Evolutionary conservation across 2,113 vertebrate genomes (phyloP).

Genomic region (Lagopus leucura): DNA sequence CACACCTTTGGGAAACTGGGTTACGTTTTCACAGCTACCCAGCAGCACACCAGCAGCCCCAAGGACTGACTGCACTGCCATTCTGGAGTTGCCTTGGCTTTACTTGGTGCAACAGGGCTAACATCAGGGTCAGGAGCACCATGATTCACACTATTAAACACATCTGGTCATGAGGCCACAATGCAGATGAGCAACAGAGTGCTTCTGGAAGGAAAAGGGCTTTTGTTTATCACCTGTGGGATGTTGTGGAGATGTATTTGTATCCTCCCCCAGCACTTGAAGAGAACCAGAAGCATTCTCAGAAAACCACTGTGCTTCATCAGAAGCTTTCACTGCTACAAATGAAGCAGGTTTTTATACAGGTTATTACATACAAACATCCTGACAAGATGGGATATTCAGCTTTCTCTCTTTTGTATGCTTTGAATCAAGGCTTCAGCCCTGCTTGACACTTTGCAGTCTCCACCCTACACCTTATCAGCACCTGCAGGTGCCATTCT

Average conservation of each 20-base stretch:
- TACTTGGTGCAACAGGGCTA: background rate
- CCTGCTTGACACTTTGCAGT: background rate
- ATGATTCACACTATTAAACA: background rate
- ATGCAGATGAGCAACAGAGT: background rate
- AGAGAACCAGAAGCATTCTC: background rate
- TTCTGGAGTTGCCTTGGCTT: background rate
- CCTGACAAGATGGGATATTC: background rate
- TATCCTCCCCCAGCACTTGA: background rate
- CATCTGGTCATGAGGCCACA: background rate
- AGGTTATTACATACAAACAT: background rate
- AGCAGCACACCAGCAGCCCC: background rate
- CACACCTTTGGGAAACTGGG: background rate
- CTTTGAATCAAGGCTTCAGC: background rate
- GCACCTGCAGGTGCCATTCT: background rate
- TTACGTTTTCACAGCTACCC: background rate
- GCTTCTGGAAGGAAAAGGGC: slow-evolving; percentile 5
- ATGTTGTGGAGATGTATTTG: background rate
- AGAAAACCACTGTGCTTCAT: background rate
- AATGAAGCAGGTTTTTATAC: background rate
- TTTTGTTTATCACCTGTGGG: background rate
- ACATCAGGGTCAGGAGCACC: background rate
- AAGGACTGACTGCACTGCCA: background rate
- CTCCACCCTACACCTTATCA: background rate
- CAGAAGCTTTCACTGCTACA: background rate
- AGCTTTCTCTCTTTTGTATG: background rate